phyloP scores from a whole-genome alignment of 2,113 vertebrate species.

The Zeus faber region DNA sequence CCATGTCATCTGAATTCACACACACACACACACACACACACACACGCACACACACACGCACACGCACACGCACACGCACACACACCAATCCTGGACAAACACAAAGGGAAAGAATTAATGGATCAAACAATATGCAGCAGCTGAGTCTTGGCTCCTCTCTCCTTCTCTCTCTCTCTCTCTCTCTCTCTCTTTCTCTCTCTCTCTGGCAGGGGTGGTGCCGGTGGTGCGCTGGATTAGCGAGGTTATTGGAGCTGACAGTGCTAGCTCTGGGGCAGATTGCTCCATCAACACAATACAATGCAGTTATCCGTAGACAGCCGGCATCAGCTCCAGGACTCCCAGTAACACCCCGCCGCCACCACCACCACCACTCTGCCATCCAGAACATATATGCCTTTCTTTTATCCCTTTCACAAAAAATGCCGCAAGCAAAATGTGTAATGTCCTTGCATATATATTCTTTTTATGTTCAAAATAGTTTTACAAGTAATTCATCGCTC shows the following conservation, averaged over 20 bases:
- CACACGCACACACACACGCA: not conserved
- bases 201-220: not conserved
- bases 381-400: not conserved
- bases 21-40: not conserved
- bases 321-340: not conserved
- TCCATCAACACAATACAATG: conserved; percentile 7
- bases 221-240: conserved; percentile 9
- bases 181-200: no score
- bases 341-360: not conserved
- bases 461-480: no score
- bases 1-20: no score
- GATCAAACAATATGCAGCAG: not conserved
- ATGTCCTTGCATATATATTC: no score
- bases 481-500: no score
- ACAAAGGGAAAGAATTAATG: no score
- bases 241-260: conserved; percentile 7
- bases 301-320: conserved; percentile 10
- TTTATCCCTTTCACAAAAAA: no score
- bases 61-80: not conserved
- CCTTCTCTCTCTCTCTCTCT: no score
- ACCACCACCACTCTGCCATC: not conserved
- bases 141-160: conserved; percentile 11
- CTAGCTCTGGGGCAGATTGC: conserved; percentile 1
- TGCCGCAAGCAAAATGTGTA: no score
- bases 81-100: no score